Evolutionary conservation across 2,113 vertebrate genomes (phyloP).

Genomic region (Tyto alba): DNA sequence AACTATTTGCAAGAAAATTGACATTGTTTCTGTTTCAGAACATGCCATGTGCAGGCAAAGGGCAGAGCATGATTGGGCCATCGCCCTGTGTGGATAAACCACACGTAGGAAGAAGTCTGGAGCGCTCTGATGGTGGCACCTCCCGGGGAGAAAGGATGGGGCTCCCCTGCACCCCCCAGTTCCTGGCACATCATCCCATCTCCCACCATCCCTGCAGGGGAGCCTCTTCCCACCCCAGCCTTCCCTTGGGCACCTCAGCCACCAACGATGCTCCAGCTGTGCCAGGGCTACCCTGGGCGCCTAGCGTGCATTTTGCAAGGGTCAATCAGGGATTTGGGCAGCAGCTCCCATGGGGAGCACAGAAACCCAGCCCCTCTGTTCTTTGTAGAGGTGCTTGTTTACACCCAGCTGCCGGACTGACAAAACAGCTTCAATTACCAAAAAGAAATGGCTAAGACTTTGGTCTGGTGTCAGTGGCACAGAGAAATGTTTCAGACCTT

Average conservation of each 20-base stretch:
- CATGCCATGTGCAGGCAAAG: not conserved
- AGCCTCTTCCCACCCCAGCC: not conserved
- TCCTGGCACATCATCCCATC: not conserved
- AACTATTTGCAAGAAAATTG: constrained; percentile 1
- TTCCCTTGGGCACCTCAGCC: not conserved
- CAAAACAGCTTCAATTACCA: not conserved
- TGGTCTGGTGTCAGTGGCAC: not conserved
- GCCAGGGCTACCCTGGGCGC: too few relatives aligned
- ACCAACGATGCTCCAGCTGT: not conserved
- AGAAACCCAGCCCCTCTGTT: not conserved
- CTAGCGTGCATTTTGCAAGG: not conserved
- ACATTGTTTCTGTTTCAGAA: not conserved
- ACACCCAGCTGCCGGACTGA: not conserved
- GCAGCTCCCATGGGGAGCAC: not conserved
- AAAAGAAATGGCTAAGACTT: not conserved
- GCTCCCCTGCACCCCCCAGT: not conserved
- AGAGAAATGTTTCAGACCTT: not conserved
- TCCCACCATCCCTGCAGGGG: fast-evolving
- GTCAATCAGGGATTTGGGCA: not conserved
- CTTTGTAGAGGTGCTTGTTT: not conserved
- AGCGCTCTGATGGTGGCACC: fast-evolving
- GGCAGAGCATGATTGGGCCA: not conserved
- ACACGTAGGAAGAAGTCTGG: not conserved
- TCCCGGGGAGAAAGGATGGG: too few relatives aligned
- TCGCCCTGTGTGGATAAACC: fast-evolving